Percentiles rank a stretch among this genome's conserved stretches.
These are phyloP conservation scores for Conopomorpha cramerella DNA, from an alignment of 1,140 invertebrate species.

Conservation along the genomic window DNA sequence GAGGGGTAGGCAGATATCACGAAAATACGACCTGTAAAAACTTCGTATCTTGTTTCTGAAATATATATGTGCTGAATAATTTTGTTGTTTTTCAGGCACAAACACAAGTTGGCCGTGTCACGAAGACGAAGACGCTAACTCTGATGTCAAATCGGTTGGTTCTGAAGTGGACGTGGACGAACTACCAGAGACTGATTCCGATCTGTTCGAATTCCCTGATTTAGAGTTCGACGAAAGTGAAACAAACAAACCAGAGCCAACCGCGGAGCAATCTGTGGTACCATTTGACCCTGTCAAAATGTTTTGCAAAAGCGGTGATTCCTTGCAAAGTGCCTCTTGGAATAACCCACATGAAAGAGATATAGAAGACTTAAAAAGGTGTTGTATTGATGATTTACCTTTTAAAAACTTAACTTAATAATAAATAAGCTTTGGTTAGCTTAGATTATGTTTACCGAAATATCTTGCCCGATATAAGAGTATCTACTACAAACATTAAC, in stretches of 20 bases:
- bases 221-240: slow-evolving; percentile 33
- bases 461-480: no score
- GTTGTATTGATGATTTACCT: no score
- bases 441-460: no score
- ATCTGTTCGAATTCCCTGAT: slow-evolving; percentile 34
- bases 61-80: no score
- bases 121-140: slow-evolving; percentile 44
- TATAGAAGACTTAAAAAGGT: slow-evolving; percentile 60
- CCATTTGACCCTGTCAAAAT: background rate
- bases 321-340: slow-evolving; percentile 36
- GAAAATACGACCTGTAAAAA: no score
- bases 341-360: slow-evolving; percentile 52
- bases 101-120: slow-evolving; percentile 43
- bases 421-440: no score
- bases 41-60: no score
- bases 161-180: slow-evolving; percentile 46
- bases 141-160: slow-evolving; percentile 39
- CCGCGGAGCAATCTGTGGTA: slow-evolving; percentile 21
- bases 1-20: no score
- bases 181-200: no score
- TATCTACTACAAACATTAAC: no score
- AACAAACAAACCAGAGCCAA: slow-evolving; percentile 16
- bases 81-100: slow-evolving; percentile 23
- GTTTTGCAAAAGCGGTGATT: slow-evolving; percentile 28
- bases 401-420: no score